Evolutionary conservation across 2,113 vertebrate genomes (phyloP), one percentile per base, ranked within the genome.

Genomic region (Marmota flaviventris): DNA sequence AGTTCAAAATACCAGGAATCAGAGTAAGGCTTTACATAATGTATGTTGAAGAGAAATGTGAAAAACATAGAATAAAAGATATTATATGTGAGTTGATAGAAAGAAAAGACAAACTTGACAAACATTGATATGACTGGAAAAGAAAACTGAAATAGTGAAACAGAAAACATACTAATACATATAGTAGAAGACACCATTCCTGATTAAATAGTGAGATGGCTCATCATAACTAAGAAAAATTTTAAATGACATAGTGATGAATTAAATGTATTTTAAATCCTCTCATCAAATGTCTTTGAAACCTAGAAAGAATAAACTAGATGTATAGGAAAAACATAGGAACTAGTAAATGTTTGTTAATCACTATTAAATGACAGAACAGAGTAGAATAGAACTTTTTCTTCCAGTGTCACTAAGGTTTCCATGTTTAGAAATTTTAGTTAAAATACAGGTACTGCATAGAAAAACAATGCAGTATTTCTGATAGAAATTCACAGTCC

Each of bases 121-220:
- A 70, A 73, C 2, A 63, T 4, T 93, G 61, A 53, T 56, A 48
- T 56, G 24, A 91, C 29, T 78, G 4, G 42, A 72, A n/a, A 85
- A 92, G 24, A 82, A 77, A 70, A 56, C 29, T 72, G 2, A 95
- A 95, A 67, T 61, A 79, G 3, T 58, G 45, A 94, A 85, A 94
- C 34, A 69, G 39, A 51, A 83, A 82, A 24, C 4, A 58, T 29
- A 73, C 63, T n/a, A 48, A 78, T 5, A 61, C 2, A 20, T 51
- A 58, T 29, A 51, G 48, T 69, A 69, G 4, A 93, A 84, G 48
- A 69, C 45, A 83, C 20, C 34, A 37, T 48, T 95, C 17, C 14
- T 65, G 24, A 85, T 42, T 73, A 65, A 92, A 84, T 18, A 76
- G 56, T 24, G 34, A 94, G 89, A 92, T 34, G 29, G 32, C 9